Percentiles rank a stretch among this genome's conserved stretches.
These are phyloP conservation scores for Nebria ingens DNA, from an alignment of 1,140 invertebrate genomes.

Conservation along the genomic window DNA sequence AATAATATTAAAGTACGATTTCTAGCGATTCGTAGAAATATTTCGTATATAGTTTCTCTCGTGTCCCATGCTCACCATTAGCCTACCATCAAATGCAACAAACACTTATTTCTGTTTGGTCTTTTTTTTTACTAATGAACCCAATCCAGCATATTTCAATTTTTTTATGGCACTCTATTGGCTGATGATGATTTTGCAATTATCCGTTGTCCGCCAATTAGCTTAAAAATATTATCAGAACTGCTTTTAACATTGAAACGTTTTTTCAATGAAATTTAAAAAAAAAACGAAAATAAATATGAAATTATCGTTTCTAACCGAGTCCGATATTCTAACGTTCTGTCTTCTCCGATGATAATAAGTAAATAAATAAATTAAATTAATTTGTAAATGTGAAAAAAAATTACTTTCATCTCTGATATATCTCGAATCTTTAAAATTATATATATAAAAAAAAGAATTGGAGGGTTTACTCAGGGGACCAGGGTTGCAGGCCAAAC, in stretches of 20 bases:
- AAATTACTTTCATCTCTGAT: conserved; percentile 4
- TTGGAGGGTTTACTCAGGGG: conserved; percentile 11
- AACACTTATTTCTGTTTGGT: too few relatives aligned
- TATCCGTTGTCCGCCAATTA: too few relatives aligned
- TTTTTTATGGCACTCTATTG: too few relatives aligned
- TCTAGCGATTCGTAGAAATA: not conserved
- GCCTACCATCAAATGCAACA: not conserved
- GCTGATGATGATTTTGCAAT: too few relatives aligned
- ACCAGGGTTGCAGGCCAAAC: conserved; percentile 13
- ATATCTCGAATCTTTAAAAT: conserved; percentile 1
- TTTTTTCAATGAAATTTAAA: too few relatives aligned
- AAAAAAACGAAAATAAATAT: too few relatives aligned
- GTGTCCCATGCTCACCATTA: conserved; percentile 7
- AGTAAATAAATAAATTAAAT: conserved; percentile 4
- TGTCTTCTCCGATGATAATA: conserved; percentile 9
- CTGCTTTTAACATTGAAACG: too few relatives aligned
- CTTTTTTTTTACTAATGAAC: too few relatives aligned
- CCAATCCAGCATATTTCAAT: too few relatives aligned
- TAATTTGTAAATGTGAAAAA: not conserved
- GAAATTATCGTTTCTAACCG: not conserved
- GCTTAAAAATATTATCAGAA: too few relatives aligned
- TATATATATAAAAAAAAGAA: not conserved
- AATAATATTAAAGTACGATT: not conserved
- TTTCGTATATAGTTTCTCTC: not conserved
- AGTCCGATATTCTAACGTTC: conserved; percentile 2